Percentiles rank a stretch among this genome's conserved stretches.
These are phyloP conservation scores for Drosophila stalkeri DNA, from an alignment of 2,888 invertebrate species.

Conservation along the genomic window DNA sequence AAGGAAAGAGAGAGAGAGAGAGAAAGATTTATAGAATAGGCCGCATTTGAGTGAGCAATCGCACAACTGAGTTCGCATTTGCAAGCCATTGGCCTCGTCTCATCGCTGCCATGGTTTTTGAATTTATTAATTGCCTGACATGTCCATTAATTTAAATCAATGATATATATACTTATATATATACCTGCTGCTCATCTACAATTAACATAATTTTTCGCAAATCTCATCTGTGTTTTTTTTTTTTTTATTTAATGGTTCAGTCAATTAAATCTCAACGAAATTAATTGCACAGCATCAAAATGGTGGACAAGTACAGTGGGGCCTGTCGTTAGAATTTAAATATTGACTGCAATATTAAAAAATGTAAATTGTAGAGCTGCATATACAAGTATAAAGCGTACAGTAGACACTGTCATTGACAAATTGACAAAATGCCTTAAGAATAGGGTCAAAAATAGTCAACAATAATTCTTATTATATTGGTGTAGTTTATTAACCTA, in stretches of 20 bases:
- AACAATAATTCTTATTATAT: background rate
- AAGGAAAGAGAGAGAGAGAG: background rate
- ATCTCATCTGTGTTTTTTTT: conserved; percentile 68
- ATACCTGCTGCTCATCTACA: conserved; percentile 40
- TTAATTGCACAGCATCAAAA: conserved; percentile 52
- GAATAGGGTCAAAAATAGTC: background rate
- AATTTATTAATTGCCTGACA: conserved; percentile 85
- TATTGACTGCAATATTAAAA: too few species aligned
- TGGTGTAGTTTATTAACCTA: too few species aligned
- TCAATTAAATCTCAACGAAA: conserved; percentile 70
- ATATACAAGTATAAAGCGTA: too few species aligned
- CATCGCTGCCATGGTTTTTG: conserved; percentile 82
- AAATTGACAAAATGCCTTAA: background rate
- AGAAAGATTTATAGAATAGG: conserved; percentile 6
- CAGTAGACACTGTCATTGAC: background rate
- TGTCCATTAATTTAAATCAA: conserved; percentile 84
- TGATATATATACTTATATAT: conserved; percentile 67
- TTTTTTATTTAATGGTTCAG: conserved; percentile 65
- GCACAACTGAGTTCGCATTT: conserved; percentile 1
- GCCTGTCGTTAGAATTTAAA: background rate
- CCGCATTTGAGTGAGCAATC: conserved; percentile 23
- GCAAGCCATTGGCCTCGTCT: conserved; percentile 39
- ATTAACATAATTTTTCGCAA: conserved; percentile 78
- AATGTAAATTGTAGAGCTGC: too few species aligned
- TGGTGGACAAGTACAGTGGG: conserved; percentile 36